These are phyloP conservation scores for Oreamnos americanus DNA, from an alignment of 2,113 vertebrate genomes.

Conservation along the genomic window DNA sequence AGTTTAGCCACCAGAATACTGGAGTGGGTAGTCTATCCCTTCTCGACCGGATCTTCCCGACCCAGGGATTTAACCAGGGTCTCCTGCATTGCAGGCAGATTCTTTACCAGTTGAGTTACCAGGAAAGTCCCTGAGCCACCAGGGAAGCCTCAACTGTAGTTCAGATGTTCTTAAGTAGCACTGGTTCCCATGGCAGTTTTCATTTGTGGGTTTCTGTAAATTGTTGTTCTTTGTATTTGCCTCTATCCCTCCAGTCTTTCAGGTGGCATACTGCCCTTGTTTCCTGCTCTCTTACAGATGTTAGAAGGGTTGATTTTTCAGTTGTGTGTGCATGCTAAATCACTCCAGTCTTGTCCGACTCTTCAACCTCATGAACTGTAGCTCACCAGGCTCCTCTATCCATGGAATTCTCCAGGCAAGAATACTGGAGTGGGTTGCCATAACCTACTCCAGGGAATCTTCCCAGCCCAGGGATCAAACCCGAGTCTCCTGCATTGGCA, in stretches of 20 bases:
- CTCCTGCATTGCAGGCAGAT: neutral
- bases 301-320: neutral
- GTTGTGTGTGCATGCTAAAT: neutral
- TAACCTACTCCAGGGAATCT: neutral
- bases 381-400: neutral
- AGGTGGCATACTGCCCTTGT: neutral
- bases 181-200: neutral
- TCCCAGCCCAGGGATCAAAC: neutral
- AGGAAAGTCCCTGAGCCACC: neutral
- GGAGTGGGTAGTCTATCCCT: neutral
- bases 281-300: neutral
- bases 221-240: neutral
- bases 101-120: neutral
- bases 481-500: neutral
- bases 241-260: neutral
- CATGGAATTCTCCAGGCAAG: neutral
- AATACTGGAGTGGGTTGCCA: neutral
- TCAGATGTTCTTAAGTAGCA: neutral
- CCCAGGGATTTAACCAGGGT: neutral
- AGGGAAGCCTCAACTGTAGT: neutral
- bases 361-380: neutral
- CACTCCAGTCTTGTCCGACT: neutral
- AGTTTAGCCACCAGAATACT: neutral
- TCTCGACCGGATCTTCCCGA: neutral
- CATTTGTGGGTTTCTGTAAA: neutral